Percentiles rank a stretch among this genome's conserved stretches.
phyloP scores from a whole-genome alignment of 2,797 vertebrate genomes.

The Rhodeus uyekii region DNA sequence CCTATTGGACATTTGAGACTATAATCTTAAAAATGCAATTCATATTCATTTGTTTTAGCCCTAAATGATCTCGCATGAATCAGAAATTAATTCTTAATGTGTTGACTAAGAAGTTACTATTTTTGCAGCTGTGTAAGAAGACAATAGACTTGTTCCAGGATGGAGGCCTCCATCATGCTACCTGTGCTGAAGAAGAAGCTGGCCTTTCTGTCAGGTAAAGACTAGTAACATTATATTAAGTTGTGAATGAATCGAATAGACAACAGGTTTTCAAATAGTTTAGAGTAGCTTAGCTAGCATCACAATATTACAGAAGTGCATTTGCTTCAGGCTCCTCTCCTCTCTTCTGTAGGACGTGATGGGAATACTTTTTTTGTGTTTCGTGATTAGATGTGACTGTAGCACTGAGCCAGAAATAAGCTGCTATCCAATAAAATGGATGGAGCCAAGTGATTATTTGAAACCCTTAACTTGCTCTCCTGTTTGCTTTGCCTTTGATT shows the following conservation, averaged over 20 bases:
- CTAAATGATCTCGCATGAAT: not conserved
- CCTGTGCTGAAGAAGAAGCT: slow-evolving; percentile 94
- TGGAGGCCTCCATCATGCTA: slow-evolving; percentile 92
- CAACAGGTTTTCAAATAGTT: not conserved
- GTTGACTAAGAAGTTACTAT: not conserved
- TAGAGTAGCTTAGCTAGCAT: not conserved
- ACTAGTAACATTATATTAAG: not conserved
- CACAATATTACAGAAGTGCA: not conserved
- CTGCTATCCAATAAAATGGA: not conserved
- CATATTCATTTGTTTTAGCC: not conserved
- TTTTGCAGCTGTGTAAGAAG: slow-evolving; percentile 37
- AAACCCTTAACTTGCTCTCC: not conserved
- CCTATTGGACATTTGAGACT: not conserved
- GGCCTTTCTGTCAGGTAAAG: slow-evolving; percentile 94
- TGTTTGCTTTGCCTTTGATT: not conserved
- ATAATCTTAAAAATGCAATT: not conserved
- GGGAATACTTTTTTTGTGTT: not conserved
- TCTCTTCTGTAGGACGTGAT: not conserved
- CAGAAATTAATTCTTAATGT: not conserved
- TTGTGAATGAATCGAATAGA: not conserved
- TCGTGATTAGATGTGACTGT: not conserved
- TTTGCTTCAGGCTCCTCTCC: not conserved
- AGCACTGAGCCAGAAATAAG: slow-evolving; percentile 16
- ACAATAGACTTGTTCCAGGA: slow-evolving; percentile 62
- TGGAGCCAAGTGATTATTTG: not conserved